Base-by-base conservation (phyloP, 2,888 invertebrate species). In the Ptilodon capucinus region DNA sequence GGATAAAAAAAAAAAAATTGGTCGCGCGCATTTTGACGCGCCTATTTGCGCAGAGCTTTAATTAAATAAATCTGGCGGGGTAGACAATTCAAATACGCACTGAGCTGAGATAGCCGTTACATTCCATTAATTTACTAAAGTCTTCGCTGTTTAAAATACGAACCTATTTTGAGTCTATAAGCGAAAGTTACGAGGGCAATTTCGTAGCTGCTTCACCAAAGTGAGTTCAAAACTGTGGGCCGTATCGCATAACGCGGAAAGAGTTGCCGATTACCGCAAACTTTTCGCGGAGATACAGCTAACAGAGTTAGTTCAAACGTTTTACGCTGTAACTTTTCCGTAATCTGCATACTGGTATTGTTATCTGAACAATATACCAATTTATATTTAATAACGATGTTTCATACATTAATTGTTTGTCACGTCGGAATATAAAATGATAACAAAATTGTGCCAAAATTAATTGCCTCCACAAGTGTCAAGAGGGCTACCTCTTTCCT, bases 1-100 rank as follows among this genome's bases (percentile, higher is more conserved):
- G n/a, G n/a, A n/a, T n/a, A n/a, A n/a, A n/a, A n/a, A n/a, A n/a
- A n/a, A n/a, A n/a, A n/a, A n/a, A n/a, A n/a, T n/a, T n/a, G n/a
- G n/a, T n/a, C n/a, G n/a, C n/a, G n/a, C n/a, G n/a, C n/a, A n/a
- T n/a, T n/a, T n/a, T n/a, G n/a, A n/a, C n/a, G n/a, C n/a, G n/a
- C n/a, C n/a, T n/a, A n/a, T 56, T 56, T 53, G 57, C 63, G 68
- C 60, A 65, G 63, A 49, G 69, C 64, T 68, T 71, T 71, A 73
- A 76, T 72, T 72, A 69, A 69, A 74, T 76, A 67, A 76, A 71
- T 75, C 71, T 62, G 59, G 51, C 60, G 60, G 59, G 54, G 57
- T 59, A 64, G 74, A 68, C 71, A 65, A 67, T 71, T 68, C 58
- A 62, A 72, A 70, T 69, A 58, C 64, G 60, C 49, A 48, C 51